Evolutionary conservation across 2,888 invertebrate species (phyloP), one percentile per base, ranked within the genome.

Genomic region (Ceramica pisi): DNA sequence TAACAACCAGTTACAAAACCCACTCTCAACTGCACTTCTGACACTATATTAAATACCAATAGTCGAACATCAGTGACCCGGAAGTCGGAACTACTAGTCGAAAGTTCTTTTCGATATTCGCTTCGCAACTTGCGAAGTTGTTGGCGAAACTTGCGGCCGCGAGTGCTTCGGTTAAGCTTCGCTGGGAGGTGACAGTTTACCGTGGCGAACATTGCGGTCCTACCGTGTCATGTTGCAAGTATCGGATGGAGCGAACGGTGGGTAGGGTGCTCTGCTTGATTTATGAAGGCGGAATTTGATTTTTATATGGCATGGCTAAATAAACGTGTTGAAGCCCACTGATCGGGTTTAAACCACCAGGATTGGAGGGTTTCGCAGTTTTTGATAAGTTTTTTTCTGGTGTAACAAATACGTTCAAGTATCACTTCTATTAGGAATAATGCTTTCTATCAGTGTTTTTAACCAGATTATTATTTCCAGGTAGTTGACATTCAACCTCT

Each of bases 111-210:
- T 75, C 79, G 86, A 87, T 86, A 85, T 88, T 90, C 88, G 89
- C 88, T 88, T 90, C 81, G 85, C 88, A 90, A 91, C 90, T 91
- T 90, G 81, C 72, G 80, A 77, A 87, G 89, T 84, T 83, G 91
- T 90, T 89, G 83, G 87, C 81, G 88, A 88, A 90, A 93, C 89
- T 92, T 92, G 92, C 86, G 91, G 91, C 88, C 85, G 87, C 88
- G 83, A 85, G 85, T 81, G 88, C 86, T 86, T 81, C 87, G 87
- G 88, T 85, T 86, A 86, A 85, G 85, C 85, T 73, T 60, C 82
- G 87, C 78, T 65, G 83, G 84, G 84, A 85, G 84, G 87, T 86
- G 87, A 87, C 89, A 88, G 92, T 92, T 91, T 91, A 90, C 86
- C 88, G 91, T 88, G 88, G 88, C 87, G 90, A 90, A 92, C 91